phyloP scores from a whole-genome alignment of 2,888 invertebrate species.

The Yponomeuta evonymella region DNA sequence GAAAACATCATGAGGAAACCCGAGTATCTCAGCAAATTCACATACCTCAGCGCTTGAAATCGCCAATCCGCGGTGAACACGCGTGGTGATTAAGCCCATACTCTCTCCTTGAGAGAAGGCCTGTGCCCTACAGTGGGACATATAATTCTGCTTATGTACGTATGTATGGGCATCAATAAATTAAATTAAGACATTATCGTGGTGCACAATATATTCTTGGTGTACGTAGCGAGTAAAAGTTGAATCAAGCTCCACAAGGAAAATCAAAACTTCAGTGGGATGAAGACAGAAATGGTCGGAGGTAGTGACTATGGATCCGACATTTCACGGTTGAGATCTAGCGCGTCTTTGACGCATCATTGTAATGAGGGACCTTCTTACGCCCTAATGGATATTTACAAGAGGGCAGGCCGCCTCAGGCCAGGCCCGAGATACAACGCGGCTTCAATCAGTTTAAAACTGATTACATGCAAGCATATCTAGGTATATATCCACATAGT shows the following conservation, averaged over 20 bases:
- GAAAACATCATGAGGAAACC: no score
- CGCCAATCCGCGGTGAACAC: no score
- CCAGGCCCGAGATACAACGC: slow-evolving; percentile 21
- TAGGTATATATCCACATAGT: neutral
- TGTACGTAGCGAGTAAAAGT: neutral
- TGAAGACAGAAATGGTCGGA: neutral
- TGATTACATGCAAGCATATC: neutral
- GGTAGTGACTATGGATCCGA: slow-evolving; percentile 24
- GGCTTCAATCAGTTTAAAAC: slow-evolving; percentile 6
- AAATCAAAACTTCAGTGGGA: neutral
- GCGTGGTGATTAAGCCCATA: no score
- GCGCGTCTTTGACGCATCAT: slow-evolving; percentile 61
- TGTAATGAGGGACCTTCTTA: slow-evolving; percentile 60
- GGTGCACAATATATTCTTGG: neutral
- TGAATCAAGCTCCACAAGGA: neutral
- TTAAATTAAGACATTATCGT: no score
- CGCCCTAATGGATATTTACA: slow-evolving; percentile 65
- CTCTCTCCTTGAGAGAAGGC: no score
- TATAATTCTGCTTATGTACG: no score
- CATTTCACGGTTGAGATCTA: slow-evolving; percentile 56
- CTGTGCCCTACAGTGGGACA: no score
- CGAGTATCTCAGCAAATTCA: no score
- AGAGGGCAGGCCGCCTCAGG: slow-evolving; percentile 33
- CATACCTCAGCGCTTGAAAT: no score
- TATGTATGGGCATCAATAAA: no score